A percentile compares a stretch with the other conserved stretches of the same genome.
Conservation (phyloP, 2,888 invertebrate species). For the Leptinotarsa peninsularis region DNA sequence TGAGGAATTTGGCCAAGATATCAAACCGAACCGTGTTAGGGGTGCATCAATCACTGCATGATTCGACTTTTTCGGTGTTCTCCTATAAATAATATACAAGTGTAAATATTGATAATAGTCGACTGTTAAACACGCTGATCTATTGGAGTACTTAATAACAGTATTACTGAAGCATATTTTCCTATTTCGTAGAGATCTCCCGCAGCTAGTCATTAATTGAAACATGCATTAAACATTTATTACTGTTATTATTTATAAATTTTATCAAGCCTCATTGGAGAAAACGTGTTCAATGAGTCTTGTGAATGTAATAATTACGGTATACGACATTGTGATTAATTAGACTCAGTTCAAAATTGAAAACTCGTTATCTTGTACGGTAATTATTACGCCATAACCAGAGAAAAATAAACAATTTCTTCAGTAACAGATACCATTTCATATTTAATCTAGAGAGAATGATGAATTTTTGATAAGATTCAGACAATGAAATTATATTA, state of each 20-base stretch:
- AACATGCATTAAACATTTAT: slow-evolving; percentile 10
- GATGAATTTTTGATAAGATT: not conserved
- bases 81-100: too few relatives aligned
- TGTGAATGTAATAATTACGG: slow-evolving; percentile 28
- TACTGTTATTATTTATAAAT: slow-evolving; percentile 4
- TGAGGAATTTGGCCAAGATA: too few relatives aligned
- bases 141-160: too few relatives aligned
- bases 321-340: slow-evolving; percentile 28
- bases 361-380: slow-evolving; percentile 1
- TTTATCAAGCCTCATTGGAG: slow-evolving; percentile 9
- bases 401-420: not conserved
- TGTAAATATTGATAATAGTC: too few relatives aligned
- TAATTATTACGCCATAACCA: not conserved
- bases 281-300: slow-evolving; percentile 27
- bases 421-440: not conserved
- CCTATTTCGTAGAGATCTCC: not conserved
- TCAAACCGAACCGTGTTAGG: too few relatives aligned
- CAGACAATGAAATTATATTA: too few relatives aligned
- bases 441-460: not conserved
- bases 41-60: too few relatives aligned
- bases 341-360: slow-evolving; percentile 1
- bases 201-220: slow-evolving; percentile 1
- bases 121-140: too few relatives aligned
- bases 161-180: not conserved
- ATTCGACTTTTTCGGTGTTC: too few relatives aligned